Base-by-base conservation (phyloP, 2,888 invertebrate genomes). In the Helicoverpa assulta region DNA sequence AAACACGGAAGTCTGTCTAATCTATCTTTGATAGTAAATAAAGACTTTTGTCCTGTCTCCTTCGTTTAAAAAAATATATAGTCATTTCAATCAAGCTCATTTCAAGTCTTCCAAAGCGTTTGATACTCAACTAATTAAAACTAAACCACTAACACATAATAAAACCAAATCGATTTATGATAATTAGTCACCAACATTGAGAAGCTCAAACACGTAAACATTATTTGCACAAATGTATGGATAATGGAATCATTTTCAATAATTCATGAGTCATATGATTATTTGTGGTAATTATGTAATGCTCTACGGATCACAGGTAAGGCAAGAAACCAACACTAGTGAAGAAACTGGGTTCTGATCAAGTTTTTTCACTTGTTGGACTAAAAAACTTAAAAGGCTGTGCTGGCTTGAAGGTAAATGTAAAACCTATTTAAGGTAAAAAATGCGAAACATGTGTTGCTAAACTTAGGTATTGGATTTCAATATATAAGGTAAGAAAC, bases 241-340 rank as follows among this genome's bases (percentile, higher is more conserved):
- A 19, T 57, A 65, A 56, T 75, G 52, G 29, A 61, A 60, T 40
- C 40, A 10, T 50, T 62, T 71, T 75, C 67, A 76, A 80, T 78
- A 71, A 78, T 70, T 62, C 56, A 80, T 81, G 81, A 82, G 47
- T 80, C 83, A 73, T 50, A 33, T 56, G 21, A 53, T 68, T 77
- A 75, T 80, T 68, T 65, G 64, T 60, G 63, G 58, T 69, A 65
- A 77, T 82, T 77, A 77, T 81, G 83, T 73, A 77, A 80, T 67
- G 65, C 65, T 75, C 52, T 47, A 52, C 55, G 43, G 65, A 60
- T 61, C 40, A 58, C 54, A 70, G 60, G 56, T 50, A 47, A 47
- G 4, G 47, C 54, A 57, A 63, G 43, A 52, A 60, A 56, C 58
- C 61, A 66, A 57, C 50, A 47, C 18, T 37, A 53, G 33, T 33